Evolutionary conservation across 2,113 vertebrate genomes (phyloP), one percentile per base, ranked within the genome.

Genomic region (Macquaria ambigua): DNA sequence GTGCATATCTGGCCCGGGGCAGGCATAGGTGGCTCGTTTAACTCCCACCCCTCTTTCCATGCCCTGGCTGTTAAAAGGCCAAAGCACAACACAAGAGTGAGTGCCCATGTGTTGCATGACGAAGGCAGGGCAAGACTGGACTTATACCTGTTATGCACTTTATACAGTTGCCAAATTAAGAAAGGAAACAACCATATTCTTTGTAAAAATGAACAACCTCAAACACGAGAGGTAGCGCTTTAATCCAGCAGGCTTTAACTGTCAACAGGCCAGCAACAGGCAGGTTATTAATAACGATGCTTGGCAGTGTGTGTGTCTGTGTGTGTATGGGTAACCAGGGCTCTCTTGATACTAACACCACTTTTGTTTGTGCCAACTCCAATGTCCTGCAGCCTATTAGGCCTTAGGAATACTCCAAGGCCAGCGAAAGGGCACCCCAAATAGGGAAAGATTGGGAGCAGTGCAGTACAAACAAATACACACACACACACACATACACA

Each of bases 221-320:
- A 82, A 55, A 76, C 55, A 41, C 23, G 9, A 64, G 58, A 23
- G 31, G 56, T n/a, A 48, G 56, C 74, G 58, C 72, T 83, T 41
- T 50, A 84, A 86, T 90, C 83, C 34, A 62, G 69, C 59, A 74
- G 78, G 82, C 80, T 90, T 91, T 25, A 74, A 86, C 84, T 92
- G 92, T 94, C 93, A 90, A 62, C 90, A 92, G 62, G 83, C 89
- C 92, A 91, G 90, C 94, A 95, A 86, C 91, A 90, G 93, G 90
- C 90, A 55, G 82, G 92, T 93, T 96, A 96, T 96, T 93, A 95
- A 95, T 96, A 96, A 90, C 89, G 5, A 52, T 62, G 80, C 68
- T 85, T 79, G 91, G 72, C 71, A 1, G 46, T 92, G 73, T 78
- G 76, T 73, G 34, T 79, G 46, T 79, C 53, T 79, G 55, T 92